A percentile compares a stretch with the other conserved stretches of the same genome.
These are phyloP conservation scores for Spheniscus mendiculus DNA, from an alignment of 2,113 vertebrate genomes.

Conservation along the genomic window DNA sequence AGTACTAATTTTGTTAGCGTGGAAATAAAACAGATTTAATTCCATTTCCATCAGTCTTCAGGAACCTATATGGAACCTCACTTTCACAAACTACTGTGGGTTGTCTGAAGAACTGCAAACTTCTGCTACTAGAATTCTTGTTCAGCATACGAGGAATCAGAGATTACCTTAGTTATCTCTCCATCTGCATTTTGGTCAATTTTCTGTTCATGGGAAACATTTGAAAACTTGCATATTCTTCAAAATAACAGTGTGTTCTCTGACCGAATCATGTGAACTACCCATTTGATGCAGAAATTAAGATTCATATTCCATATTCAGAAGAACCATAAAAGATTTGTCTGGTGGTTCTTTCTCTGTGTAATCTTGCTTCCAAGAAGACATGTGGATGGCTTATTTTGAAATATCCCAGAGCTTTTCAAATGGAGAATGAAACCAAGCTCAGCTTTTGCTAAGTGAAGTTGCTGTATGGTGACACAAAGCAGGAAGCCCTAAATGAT, in stretches of 20 bases:
- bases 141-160: neutral
- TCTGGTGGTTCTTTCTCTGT: neutral
- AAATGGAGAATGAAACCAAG: neutral
- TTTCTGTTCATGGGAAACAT: neutral
- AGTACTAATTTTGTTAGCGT: neutral
- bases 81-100: neutral
- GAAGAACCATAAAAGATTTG: neutral
- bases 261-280: neutral
- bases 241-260: neutral
- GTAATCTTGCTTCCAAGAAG: neutral
- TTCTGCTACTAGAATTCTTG: neutral
- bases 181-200: neutral
- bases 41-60: neutral
- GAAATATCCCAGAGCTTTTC: neutral
- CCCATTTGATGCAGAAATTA: neutral
- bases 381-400: neutral
- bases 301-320: neutral
- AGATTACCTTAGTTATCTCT: neutral
- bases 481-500: neutral
- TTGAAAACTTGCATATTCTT: neutral
- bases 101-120: neutral
- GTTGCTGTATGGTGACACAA: neutral
- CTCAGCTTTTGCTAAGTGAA: neutral
- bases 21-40: neutral
- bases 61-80: neutral